Evolutionary conservation across 2,888 invertebrate genomes (phyloP), one percentile per base, ranked within the genome.

Genomic region (Flexamia atlantica): DNA sequence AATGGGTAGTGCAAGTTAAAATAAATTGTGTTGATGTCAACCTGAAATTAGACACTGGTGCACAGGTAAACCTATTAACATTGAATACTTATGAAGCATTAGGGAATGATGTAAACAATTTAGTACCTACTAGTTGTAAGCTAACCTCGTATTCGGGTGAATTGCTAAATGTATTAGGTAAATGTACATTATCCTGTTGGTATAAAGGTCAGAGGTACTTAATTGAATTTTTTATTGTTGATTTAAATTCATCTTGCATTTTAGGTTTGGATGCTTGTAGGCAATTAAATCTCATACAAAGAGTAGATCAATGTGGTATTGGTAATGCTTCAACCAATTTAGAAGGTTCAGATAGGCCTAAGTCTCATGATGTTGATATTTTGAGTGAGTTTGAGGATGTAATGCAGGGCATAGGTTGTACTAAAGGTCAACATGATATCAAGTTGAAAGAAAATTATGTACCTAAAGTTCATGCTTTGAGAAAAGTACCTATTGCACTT

Each of bases 341-440:
- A 28, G 25, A 70, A 70, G 17, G 70, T 23, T 14, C 70, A n/a
- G 30, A 70, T n/a, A 9, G 46, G 10, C 14, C 10, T 12, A 14
- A 10, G 10, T 46, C 10, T 10, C 14, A 10, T 46, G 14, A 12
- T 14, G 14, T 12, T 12, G n/a, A 64, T n/a, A 72, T 72, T 14
- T 36, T 72, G 36, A 20, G 36, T 30, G 72, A 72, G n/a, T 72
- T 30, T 36, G 14, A 5, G 7, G 72, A 72, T 72, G 9, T 72
- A 72, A 72, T 20, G 5, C 12, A 30, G 10, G n/a, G n/a, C n/a
- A n/a, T n/a, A n/a, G n/a, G n/a, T n/a, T n/a, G n/a, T n/a, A n/a
- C n/a, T n/a, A n/a, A n/a, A n/a, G n/a, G n/a, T n/a, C n/a, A n/a
- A n/a, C n/a, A n/a, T n/a, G n/a, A n/a, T n/a, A n/a, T n/a, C n/a